A percentile compares a stretch with the other conserved stretches of the same genome.
Conservation (phyloP, 2,888 invertebrate genomes). For the Torymus aiolomorphi region DNA sequence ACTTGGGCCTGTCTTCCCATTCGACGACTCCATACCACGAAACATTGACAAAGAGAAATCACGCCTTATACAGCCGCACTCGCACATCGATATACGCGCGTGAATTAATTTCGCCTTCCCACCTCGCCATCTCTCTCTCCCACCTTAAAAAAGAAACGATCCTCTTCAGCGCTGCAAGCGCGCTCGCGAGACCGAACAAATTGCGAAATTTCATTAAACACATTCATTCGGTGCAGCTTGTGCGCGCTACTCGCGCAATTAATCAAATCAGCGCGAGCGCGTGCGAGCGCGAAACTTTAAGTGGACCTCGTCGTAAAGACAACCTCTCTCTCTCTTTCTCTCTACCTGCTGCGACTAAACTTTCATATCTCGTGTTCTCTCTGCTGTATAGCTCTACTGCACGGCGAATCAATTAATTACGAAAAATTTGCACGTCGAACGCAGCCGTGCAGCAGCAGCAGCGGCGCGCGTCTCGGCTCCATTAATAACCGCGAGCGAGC, state of each 20-base stretch:
- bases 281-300: background rate
- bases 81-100: too few relatives aligned
- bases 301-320: background rate
- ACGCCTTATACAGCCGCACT: too few relatives aligned
- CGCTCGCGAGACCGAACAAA: background rate
- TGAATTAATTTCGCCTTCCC: too few relatives aligned
- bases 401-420: conserved; percentile 44
- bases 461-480: conserved; percentile 59
- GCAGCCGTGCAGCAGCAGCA: conserved; percentile 47
- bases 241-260: background rate
- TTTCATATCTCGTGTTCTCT: background rate
- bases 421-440: conserved; percentile 45
- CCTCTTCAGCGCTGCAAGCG: too few relatives aligned
- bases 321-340: background rate
- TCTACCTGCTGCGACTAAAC: too few relatives aligned
- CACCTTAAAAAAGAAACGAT: background rate
- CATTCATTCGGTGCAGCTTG: conserved; percentile 17
- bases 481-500: conserved; percentile 68
- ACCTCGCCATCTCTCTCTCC: background rate
- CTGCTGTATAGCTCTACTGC: background rate
- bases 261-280: conserved; percentile 41
- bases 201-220: conserved; percentile 28
- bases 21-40: too few relatives aligned
- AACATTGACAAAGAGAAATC: too few relatives aligned
- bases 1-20: too few relatives aligned